A percentile compares a stretch with the other conserved stretches of the same genome.
phyloP scores from a whole-genome alignment of 2,113 vertebrate genomes.

The Eurystomus gularis region DNA sequence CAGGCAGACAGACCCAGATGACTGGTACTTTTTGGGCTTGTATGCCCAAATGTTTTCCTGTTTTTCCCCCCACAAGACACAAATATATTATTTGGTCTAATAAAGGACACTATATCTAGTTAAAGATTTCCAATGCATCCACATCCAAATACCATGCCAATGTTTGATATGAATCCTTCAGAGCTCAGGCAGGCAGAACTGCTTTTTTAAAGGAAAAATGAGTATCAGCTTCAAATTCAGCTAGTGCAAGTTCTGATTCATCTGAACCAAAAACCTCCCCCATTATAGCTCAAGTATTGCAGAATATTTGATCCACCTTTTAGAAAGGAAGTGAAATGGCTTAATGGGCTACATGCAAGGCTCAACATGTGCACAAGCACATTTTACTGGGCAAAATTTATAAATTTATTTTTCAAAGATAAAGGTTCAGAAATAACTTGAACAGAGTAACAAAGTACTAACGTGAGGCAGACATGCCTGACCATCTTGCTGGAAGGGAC shows the following conservation, averaged over 20 bases:
- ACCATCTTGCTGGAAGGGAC: background rate
- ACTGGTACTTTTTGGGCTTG: background rate
- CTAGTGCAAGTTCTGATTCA: background rate
- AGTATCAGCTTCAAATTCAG: background rate
- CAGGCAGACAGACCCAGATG: background rate
- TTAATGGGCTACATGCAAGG: background rate
- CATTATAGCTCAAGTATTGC: background rate
- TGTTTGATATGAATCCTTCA: background rate
- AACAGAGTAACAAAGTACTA: background rate
- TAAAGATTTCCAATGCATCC: background rate
- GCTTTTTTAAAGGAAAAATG: background rate
- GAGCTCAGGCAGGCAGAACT: background rate
- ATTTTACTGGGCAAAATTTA: background rate
- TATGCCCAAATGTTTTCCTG: background rate
- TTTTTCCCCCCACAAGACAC: fast-evolving
- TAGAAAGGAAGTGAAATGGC: background rate
- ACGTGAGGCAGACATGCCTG: background rate
- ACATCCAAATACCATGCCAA: background rate
- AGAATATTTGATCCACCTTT: background rate
- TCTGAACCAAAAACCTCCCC: background rate
- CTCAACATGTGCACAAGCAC: background rate
- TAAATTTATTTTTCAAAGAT: background rate
- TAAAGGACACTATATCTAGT: background rate
- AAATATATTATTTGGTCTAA: background rate
- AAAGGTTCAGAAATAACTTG: background rate